Evolutionary conservation across 2,888 invertebrate species (phyloP).

Genomic region (Cerceris ruficornis): DNA sequence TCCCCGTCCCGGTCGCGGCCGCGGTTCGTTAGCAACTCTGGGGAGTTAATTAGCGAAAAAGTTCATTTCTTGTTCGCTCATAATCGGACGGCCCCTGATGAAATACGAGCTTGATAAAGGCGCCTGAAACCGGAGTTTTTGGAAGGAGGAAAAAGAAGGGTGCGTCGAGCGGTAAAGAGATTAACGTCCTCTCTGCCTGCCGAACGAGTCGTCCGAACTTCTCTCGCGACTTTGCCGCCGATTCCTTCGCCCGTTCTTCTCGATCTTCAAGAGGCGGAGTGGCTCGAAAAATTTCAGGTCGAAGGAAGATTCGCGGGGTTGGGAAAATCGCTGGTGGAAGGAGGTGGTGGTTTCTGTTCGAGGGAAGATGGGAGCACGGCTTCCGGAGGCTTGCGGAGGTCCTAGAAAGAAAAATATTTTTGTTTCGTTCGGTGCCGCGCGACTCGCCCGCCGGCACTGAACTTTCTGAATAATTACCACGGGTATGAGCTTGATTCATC

Average conservation of each 20-base stretch:
- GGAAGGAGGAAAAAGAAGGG: slow-evolving; percentile 53
- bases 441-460: slow-evolving; percentile 68
- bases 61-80: slow-evolving; percentile 79
- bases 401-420: slow-evolving; percentile 78
- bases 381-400: slow-evolving; percentile 42
- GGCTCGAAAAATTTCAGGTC: no score
- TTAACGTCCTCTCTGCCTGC: slow-evolving; percentile 75
- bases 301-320: no score
- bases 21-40: slow-evolving; percentile 78
- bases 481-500: slow-evolving; percentile 81
- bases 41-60: slow-evolving; percentile 81
- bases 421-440: slow-evolving; percentile 65
- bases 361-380: slow-evolving; percentile 14
- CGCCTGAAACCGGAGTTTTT: slow-evolving; percentile 76
- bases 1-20: slow-evolving; percentile 68
- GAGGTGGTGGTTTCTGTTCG: neutral
- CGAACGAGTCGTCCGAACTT: slow-evolving; percentile 24
- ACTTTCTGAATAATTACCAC: slow-evolving; percentile 80
- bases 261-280: no score
- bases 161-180: slow-evolving; percentile 74
- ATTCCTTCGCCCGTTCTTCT: neutral
- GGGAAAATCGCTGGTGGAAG: neutral
- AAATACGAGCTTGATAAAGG: slow-evolving; percentile 80
- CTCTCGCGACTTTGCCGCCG: neutral
- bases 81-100: slow-evolving; percentile 78